phyloP scores from a whole-genome alignment of 2,888 invertebrate genomes.

The Xestia xanthographa region DNA sequence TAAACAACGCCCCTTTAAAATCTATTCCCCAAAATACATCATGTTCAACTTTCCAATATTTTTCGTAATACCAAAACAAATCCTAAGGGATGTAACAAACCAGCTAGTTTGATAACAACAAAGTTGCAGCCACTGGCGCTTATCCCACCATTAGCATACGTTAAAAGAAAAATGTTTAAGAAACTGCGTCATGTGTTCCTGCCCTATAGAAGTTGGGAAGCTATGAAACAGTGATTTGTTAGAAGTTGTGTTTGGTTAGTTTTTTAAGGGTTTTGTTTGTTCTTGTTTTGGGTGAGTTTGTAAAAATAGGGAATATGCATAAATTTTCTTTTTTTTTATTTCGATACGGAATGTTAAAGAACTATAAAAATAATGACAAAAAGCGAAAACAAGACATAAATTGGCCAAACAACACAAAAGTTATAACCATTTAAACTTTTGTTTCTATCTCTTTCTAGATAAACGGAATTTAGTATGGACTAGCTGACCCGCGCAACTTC shows the following conservation, averaged over 20 bases:
- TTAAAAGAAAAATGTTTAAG: constrained; percentile 74
- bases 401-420: no score
- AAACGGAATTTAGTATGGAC: no score
- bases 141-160: constrained; percentile 85
- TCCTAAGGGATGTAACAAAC: constrained; percentile 67
- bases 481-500: no score
- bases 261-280: constrained; percentile 21
- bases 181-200: constrained; percentile 73
- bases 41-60: constrained; percentile 58
- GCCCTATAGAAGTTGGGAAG: constrained; percentile 67
- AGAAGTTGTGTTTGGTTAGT: constrained; percentile 31
- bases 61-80: constrained; percentile 68
- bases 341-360: no score
- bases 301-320: no score
- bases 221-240: constrained; percentile 73
- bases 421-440: no score
- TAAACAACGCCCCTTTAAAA: not conserved
- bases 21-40: constrained; percentile 6
- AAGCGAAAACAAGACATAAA: no score
- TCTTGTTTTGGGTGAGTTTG: not conserved
- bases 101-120: constrained; percentile 77
- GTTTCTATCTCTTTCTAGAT: no score
- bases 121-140: constrained; percentile 75
- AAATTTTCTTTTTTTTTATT: no score
- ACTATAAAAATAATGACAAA: no score